A percentile compares a stretch with the other conserved stretches of the same genome.
phyloP scores from a whole-genome alignment of 2,888 invertebrate species.

The Teleogryllus oceanicus region DNA sequence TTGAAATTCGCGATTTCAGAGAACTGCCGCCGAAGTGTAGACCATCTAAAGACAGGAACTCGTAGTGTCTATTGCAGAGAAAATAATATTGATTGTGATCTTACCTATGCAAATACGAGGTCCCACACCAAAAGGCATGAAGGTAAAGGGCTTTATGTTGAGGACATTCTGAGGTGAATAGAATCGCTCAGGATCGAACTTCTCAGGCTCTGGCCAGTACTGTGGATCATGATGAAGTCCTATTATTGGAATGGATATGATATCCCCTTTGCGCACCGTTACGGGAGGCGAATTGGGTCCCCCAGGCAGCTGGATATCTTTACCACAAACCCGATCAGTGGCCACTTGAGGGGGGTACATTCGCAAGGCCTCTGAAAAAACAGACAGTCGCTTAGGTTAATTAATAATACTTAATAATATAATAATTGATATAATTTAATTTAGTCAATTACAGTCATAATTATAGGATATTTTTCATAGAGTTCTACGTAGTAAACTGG shows the following conservation, averaged over 20 bases:
- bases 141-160: conserved; percentile 38
- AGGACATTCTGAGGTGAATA: conserved; percentile 46
- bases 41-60: too few species aligned
- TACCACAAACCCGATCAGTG: conserved; percentile 22
- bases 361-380: background rate
- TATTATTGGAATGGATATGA: conserved; percentile 41
- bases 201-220: conserved; percentile 46
- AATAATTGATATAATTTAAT: too few species aligned
- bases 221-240: conserved; percentile 43
- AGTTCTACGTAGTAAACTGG: too few species aligned
- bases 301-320: conserved; percentile 9
- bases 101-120: conserved; percentile 41
- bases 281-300: background rate
- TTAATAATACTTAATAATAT: too few species aligned
- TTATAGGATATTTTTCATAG: too few species aligned
- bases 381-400: background rate
- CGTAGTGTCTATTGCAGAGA: too few species aligned
- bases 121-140: conserved; percentile 40
- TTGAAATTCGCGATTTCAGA: too few species aligned
- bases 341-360: conserved; percentile 20
- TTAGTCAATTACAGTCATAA: too few species aligned
- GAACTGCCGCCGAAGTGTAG: too few species aligned
- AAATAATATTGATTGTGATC: background rate
- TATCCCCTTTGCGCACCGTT: conserved; percentile 34
- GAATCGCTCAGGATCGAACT: conserved; percentile 56